These are phyloP conservation scores for Nebria ingens DNA, from an alignment of 1,140 invertebrate genomes.

Conservation along the genomic window DNA sequence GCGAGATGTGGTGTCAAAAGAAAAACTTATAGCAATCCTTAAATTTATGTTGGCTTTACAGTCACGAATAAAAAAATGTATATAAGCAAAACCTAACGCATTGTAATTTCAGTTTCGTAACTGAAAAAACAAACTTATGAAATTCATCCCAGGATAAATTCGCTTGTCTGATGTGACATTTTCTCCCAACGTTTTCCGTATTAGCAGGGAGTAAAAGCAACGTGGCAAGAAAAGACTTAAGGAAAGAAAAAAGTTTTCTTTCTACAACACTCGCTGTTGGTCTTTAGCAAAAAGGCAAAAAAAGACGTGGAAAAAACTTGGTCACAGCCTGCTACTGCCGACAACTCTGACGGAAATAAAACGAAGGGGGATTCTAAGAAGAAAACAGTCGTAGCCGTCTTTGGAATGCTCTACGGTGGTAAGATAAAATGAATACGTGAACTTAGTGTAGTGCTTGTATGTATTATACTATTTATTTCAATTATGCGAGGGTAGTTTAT, in stretches of 20 bases:
- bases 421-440: background rate
- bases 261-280: slow-evolving; percentile 3
- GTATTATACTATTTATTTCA: slow-evolving; percentile 3
- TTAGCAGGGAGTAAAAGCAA: slow-evolving; percentile 8
- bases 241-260: slow-evolving; percentile 5
- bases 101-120: slow-evolving; percentile 7
- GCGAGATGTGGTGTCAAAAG: background rate
- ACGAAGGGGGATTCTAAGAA: background rate
- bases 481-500: background rate
- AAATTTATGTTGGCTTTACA: background rate
- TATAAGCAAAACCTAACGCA: background rate
- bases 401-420: background rate
- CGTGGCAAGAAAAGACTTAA: slow-evolving; percentile 4
- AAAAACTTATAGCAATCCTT: slow-evolving; percentile 1
- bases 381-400: background rate
- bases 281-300: background rate
- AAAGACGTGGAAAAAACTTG: background rate
- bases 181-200: background rate
- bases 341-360: no score
- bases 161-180: slow-evolving; percentile 1
- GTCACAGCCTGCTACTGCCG: no score
- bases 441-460: background rate
- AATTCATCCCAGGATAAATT: slow-evolving; percentile 3
- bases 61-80: background rate
- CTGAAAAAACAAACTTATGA: slow-evolving; percentile 9